These are phyloP conservation scores for Leucania comma DNA, from an alignment of 2,888 invertebrate genomes.

Conservation along the genomic window DNA sequence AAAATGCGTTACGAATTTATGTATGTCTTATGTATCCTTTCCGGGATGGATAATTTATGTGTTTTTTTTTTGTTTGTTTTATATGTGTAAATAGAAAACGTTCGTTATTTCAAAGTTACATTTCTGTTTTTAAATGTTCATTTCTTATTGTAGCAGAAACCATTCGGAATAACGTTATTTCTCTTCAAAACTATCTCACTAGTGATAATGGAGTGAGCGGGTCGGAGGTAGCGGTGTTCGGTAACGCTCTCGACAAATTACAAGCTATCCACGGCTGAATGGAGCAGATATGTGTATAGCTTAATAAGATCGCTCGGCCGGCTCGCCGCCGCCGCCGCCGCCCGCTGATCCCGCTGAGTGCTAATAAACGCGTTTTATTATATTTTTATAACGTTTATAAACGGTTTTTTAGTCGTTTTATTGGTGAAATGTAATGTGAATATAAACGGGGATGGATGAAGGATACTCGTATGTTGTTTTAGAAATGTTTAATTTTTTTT, in stretches of 20 bases:
- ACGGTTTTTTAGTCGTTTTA: constrained; percentile 47
- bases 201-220: constrained; percentile 39
- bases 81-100: background rate
- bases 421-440: constrained; percentile 30
- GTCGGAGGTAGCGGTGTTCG: constrained; percentile 23
- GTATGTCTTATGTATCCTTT: constrained; percentile 22
- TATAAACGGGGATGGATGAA: background rate
- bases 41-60: constrained; percentile 19
- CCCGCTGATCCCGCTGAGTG: constrained; percentile 52
- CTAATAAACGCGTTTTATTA: constrained; percentile 58
- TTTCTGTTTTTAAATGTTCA: background rate
- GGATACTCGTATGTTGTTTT: constrained; percentile 14
- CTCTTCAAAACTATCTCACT: constrained; percentile 10
- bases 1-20: constrained; percentile 23
- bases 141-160: background rate
- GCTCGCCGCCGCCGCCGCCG: constrained; percentile 16
- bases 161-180: background rate
- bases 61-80: constrained; percentile 16
- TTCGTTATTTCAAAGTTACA: background rate
- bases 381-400: constrained; percentile 56
- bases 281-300: constrained; percentile 61
- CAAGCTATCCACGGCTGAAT: constrained; percentile 56
- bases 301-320: constrained; percentile 60
- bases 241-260: constrained; percentile 54
- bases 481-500: background rate